Conservation (phyloP, 2,888 invertebrate species). For the Mimas tiliae region DNA sequence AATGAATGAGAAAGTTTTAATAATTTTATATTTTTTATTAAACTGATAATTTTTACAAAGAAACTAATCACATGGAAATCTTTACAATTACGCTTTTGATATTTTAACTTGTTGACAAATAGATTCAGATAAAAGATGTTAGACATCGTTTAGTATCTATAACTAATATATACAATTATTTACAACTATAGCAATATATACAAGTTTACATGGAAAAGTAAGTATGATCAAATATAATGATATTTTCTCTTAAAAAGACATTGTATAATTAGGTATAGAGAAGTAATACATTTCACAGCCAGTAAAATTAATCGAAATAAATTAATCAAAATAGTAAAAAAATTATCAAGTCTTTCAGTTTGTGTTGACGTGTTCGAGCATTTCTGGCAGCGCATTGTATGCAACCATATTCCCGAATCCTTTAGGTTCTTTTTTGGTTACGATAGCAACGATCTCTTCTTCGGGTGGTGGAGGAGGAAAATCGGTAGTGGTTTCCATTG, state of each 20-base stretch:
- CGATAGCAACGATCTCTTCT: conserved; percentile 80
- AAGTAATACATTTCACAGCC: conserved; percentile 54
- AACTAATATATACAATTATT: conserved; percentile 59
- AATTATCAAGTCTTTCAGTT: conserved; percentile 46
- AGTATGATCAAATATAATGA: conserved; percentile 52
- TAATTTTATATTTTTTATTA: conserved; percentile 63
- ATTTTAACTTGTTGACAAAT: conserved; percentile 75
- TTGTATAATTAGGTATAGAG: conserved; percentile 32
- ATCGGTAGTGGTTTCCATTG: conserved; percentile 62
- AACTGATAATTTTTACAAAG: conserved; percentile 78
- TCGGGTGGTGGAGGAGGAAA: conserved; percentile 74
- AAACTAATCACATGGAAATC: conserved; percentile 79
- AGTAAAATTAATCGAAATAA: conserved; percentile 50
- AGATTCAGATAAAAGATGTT: conserved; percentile 77
- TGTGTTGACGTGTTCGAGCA: conserved; percentile 77
- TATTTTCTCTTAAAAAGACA: conserved; percentile 38
- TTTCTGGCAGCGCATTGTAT: conserved; percentile 80
- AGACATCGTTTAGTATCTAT: conserved; percentile 61
- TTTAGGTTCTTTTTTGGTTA: conserved; percentile 80
- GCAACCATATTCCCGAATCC: conserved; percentile 81
- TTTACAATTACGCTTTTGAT: conserved; percentile 70
- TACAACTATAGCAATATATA: conserved; percentile 55
- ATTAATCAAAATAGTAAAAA: conserved; percentile 35
- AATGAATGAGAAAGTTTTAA: conserved; percentile 29
- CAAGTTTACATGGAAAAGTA: conserved; percentile 45